These are phyloP conservation scores for Ariopsis seemanni DNA, from an alignment of 2,113 vertebrate species.

Conservation along the genomic window DNA sequence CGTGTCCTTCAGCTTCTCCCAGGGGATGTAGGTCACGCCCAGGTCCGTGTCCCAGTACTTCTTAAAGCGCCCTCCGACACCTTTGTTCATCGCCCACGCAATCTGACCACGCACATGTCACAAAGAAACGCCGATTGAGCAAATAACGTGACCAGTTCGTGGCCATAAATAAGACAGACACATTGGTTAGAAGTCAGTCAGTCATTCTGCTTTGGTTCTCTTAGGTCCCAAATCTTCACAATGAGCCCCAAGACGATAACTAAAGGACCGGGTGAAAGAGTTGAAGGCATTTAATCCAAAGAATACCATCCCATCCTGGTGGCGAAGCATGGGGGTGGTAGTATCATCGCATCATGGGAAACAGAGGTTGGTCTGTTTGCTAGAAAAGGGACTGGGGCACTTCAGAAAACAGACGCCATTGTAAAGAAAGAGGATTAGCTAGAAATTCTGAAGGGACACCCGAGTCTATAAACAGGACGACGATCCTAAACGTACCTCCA, in stretches of 20 bases:
- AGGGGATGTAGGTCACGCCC: slow-evolving; percentile 94
- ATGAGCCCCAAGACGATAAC: too few relatives aligned
- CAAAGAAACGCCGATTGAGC: too few relatives aligned
- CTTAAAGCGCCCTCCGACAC: slow-evolving; percentile 90
- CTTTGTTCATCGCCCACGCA: slow-evolving; percentile 98
- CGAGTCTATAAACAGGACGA: not conserved
- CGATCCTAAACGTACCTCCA: not conserved
- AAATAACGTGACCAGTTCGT: too few relatives aligned
- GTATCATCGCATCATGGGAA: not conserved
- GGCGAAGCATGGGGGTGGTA: not conserved
- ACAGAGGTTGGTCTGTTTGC: too few relatives aligned
- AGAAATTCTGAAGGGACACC: not conserved
- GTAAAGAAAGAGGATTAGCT: too few relatives aligned
- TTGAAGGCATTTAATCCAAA: not conserved
- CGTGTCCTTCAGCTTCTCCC: slow-evolving; percentile 90
- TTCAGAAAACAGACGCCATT: not conserved
- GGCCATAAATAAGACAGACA: not conserved
- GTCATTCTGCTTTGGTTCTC: too few relatives aligned
- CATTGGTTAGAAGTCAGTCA: not conserved
- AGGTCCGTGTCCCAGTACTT: slow-evolving; percentile 97
- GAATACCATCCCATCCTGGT: too few relatives aligned
- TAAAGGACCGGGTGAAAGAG: too few relatives aligned
- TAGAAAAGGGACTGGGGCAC: not conserved
- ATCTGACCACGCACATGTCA: slow-evolving; percentile 73
- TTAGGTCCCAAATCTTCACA: too few relatives aligned